Evolutionary conservation across 1,140 invertebrate species (phyloP).

Genomic region (Drosophila sulfurigaster): DNA sequence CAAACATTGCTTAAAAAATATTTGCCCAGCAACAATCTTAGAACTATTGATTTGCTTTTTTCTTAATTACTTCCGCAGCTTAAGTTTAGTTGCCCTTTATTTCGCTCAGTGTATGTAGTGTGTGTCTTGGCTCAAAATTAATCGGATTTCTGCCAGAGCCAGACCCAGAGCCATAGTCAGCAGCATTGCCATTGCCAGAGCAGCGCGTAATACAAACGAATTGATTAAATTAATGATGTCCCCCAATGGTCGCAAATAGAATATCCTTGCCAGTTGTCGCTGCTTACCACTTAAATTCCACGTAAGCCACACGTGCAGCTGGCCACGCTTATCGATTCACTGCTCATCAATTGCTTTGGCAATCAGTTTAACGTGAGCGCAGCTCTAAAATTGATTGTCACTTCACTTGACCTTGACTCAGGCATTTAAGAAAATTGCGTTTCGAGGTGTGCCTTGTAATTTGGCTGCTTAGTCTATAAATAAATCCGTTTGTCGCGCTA

Average conservation of each 20-base stretch:
- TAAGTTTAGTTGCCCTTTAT: background rate
- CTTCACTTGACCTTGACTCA: too few species aligned
- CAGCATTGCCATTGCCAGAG: background rate
- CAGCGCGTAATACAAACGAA: conserved; percentile 16
- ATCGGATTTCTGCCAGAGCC: conserved; percentile 59
- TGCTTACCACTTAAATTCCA: conserved; percentile 1
- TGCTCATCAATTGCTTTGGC: background rate
- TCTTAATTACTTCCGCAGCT: too few species aligned
- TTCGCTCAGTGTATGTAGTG: conserved; percentile 19
- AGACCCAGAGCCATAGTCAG: background rate
- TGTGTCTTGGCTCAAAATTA: conserved; percentile 45
- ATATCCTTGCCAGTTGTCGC: conserved; percentile 5
- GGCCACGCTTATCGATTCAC: conserved; percentile 1
- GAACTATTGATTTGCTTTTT: too few species aligned
- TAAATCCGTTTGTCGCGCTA: too few species aligned
- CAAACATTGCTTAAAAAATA: too few species aligned
- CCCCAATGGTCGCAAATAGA: conserved; percentile 15
- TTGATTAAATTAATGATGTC: conserved; percentile 72
- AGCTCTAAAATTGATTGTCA: too few species aligned
- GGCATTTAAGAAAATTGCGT: too few species aligned
- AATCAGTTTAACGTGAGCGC: too few species aligned
- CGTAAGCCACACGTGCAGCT: conserved; percentile 1
- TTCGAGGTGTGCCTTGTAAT: too few species aligned
- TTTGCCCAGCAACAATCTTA: too few species aligned
- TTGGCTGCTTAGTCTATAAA: too few species aligned